Percentiles rank a stretch among this genome's conserved stretches.
Evolutionary conservation across 92 coral and sea anemone genomes (phyloP).

Genomic region (Epizoanthus scotinus): DNA sequence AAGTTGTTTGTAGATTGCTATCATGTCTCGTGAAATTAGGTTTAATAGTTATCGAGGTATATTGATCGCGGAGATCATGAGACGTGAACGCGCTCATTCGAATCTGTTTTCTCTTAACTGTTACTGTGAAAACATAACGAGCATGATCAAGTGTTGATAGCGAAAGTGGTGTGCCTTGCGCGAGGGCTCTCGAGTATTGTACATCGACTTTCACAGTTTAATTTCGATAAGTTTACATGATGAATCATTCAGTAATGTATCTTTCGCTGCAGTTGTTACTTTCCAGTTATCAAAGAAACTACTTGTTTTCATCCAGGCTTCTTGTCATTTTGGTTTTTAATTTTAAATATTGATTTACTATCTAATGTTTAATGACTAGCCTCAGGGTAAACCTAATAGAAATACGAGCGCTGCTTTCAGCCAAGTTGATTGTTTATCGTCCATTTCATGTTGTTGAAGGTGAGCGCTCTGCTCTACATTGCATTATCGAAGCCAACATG

Average conservation of each 20-base stretch:
- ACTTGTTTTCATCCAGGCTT: conserved; percentile 14
- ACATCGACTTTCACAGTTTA: neutral
- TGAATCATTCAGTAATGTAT: neutral
- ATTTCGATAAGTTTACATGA: neutral
- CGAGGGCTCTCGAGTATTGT: too few relatives aligned
- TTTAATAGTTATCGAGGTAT: neutral
- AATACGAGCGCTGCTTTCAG: neutral
- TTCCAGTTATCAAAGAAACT: neutral
- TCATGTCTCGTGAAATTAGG: conserved; percentile 7
- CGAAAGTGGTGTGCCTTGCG: too few relatives aligned
- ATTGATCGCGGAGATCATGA: neutral
- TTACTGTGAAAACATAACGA: too few relatives aligned
- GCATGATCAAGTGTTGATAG: too few relatives aligned
- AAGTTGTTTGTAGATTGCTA: conserved; percentile 27
- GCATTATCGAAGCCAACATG: too few relatives aligned
- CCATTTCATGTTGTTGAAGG: neutral
- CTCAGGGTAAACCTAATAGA: neutral
- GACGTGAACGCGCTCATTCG: neutral
- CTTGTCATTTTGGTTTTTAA: conserved; percentile 12
- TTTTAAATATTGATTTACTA: conserved; percentile 16
- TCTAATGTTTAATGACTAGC: neutral
- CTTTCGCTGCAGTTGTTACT: neutral
- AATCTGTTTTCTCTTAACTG: neutral
- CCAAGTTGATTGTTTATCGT: neutral
- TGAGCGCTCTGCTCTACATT: neutral